Base-by-base conservation (phyloP, 2,888 invertebrate genomes). In the Scelioninae gen. 1 region DNA sequence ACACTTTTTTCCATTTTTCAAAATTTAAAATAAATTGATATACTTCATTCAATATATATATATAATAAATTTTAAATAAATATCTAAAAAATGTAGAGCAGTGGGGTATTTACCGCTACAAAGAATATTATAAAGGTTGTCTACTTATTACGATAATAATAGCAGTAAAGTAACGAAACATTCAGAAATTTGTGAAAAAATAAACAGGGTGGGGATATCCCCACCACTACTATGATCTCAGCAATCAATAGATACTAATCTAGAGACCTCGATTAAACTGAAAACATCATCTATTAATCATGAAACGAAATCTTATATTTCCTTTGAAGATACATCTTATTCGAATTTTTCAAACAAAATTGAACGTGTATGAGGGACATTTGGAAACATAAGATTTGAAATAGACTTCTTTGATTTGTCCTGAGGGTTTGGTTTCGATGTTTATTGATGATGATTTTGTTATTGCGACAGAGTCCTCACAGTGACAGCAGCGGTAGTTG, bases 401-500 rank as follows among this genome's bases (percentile, higher is more conserved):
- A 81, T 76, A 40, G 16, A 56, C 4, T 53, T 45, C 34, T 71
- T 81, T 81, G 71, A 65, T 65, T 62, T 56, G 29, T n/a, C 15
- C 31, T 15, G 63, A 43, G 5, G 56, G 56, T 32, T 23, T 40
- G 31, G 58, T 45, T 72, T 66, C 49, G 23, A 60, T 81, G 51
- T 65, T 55, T 74, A 71, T 47, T 72, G 45, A 62, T 72, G 56
- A 31, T n/a, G 56, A 68, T 11, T 66, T 76, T 84, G 66, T 56
- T 69, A 71, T 68, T 58, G 32, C 31, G 65, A 65, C 90, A 92
- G 92, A 92, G 92, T 88, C 92, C 92, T 87, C 92, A 91, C 86
- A 92, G 92, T 88, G 92, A 92, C 88, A 92, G 92, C 88, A 92
- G 92, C 88, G 90, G 92, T 88, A 92, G 92, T 88, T 91, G 91